phyloP scores from a whole-genome alignment of 2,888 invertebrate species.

The Zelleria hepariella region DNA sequence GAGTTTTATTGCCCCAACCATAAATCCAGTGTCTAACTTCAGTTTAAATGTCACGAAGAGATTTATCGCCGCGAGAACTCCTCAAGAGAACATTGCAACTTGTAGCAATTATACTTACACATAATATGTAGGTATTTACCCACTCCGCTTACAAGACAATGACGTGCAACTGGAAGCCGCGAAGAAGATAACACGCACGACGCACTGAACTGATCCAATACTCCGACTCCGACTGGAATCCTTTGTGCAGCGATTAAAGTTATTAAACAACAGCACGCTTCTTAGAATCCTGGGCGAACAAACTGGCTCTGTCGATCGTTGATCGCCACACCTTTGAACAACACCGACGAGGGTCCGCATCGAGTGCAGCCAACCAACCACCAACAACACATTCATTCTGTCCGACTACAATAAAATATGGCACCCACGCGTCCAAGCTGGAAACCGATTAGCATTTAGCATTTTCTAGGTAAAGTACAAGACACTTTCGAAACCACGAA shows the following conservation, averaged over 20 bases:
- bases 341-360: conserved; percentile 11
- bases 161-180: background rate
- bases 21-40: background rate
- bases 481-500: background rate
- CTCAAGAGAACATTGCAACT: background rate
- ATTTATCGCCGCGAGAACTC: background rate
- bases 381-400: background rate
- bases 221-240: background rate
- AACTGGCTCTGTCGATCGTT: conserved; percentile 34
- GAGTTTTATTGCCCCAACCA: too few species aligned
- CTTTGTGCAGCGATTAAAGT: conserved; percentile 1
- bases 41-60: background rate
- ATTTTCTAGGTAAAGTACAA: background rate
- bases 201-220: background rate
- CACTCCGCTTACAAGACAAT: background rate
- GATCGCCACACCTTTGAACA: conserved; percentile 16
- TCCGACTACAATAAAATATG: background rate
- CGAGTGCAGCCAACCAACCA: conserved; percentile 20
- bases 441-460: background rate
- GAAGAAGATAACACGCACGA: background rate
- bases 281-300: conserved; percentile 38
- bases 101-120: background rate
- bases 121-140: too few species aligned
- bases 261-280: background rate
- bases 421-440: background rate